These are phyloP conservation scores for Capitella teleta DNA, from an alignment of 1,140 invertebrate species.

Conservation along the genomic window DNA sequence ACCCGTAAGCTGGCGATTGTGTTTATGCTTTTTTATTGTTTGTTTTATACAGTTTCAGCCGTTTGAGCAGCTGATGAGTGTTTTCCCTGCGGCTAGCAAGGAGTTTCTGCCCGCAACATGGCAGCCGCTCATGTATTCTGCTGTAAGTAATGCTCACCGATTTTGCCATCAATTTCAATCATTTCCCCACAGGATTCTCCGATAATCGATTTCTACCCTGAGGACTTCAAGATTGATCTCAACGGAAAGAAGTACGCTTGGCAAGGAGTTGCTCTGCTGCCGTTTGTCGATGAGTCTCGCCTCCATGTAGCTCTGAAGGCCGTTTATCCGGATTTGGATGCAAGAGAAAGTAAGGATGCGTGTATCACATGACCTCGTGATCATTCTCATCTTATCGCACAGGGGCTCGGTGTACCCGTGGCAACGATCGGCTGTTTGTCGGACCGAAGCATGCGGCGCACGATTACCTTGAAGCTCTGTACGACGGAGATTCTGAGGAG, in stretches of 20 bases:
- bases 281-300: slow-evolving; percentile 91
- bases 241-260: slow-evolving; percentile 99
- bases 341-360: slow-evolving; percentile 57
- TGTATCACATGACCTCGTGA: background rate
- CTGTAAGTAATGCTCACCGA: slow-evolving; percentile 50
- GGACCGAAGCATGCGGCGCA: slow-evolving; percentile 56
- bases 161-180: background rate
- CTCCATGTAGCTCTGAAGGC: slow-evolving; percentile 74
- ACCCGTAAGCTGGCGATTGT: slow-evolving; percentile 51
- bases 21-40: background rate
- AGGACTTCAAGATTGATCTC: slow-evolving; percentile 92
- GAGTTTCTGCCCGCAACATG: slow-evolving; percentile 85
- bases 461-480: slow-evolving; percentile 58
- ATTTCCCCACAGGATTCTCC: slow-evolving; percentile 60
- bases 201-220: slow-evolving; percentile 98
- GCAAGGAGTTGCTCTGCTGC: slow-evolving; percentile 95
- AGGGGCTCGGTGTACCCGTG: slow-evolving; percentile 52
- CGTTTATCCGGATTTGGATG: slow-evolving; percentile 66
- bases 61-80: slow-evolving; percentile 96
- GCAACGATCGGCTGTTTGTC: slow-evolving; percentile 71
- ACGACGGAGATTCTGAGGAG: slow-evolving; percentile 45
- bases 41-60: slow-evolving; percentile 67
- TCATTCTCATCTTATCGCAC: slow-evolving; percentile 32
- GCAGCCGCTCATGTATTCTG: slow-evolving; percentile 86
- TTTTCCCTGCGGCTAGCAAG: slow-evolving; percentile 94